These are phyloP conservation scores for Galagoides demidoff DNA, from an alignment of 2,797 vertebrate genomes.

Conservation along the genomic window DNA sequence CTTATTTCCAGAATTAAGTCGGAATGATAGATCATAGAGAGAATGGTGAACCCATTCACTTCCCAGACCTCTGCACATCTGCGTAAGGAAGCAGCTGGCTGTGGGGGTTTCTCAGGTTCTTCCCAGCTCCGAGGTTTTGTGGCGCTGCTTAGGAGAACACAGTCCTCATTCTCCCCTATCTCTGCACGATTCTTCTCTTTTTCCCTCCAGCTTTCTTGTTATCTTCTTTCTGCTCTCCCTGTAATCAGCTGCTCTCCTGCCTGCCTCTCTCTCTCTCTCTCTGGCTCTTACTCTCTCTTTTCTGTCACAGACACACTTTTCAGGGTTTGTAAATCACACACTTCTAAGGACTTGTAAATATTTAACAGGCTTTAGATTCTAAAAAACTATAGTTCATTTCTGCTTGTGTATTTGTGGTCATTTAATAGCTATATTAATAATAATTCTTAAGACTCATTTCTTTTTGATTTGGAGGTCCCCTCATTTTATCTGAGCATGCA, in stretches of 20 bases:
- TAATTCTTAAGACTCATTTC: background rate
- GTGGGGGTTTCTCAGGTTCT: background rate
- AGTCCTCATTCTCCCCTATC: background rate
- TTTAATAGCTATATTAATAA: background rate
- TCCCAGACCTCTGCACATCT: background rate
- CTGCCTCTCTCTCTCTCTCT: background rate
- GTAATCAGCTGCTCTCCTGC: background rate
- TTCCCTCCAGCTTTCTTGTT: background rate
- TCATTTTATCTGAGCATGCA: background rate
- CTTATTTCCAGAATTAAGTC: background rate
- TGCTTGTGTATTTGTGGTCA: background rate
- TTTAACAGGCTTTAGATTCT: background rate
- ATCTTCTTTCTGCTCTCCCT: background rate
- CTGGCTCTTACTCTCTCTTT: background rate
- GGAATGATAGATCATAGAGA: background rate
- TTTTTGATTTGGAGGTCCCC: background rate
- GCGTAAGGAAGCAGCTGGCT: background rate
- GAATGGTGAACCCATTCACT: background rate
- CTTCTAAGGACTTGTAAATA: background rate
- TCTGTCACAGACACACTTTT: no score
- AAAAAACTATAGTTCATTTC: background rate
- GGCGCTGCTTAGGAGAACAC: background rate
- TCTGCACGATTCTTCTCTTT: background rate
- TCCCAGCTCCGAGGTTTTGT: background rate
- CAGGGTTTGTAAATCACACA: background rate